Conservation (phyloP, 2,113 vertebrate species). For the Labrus mixtus region DNA sequence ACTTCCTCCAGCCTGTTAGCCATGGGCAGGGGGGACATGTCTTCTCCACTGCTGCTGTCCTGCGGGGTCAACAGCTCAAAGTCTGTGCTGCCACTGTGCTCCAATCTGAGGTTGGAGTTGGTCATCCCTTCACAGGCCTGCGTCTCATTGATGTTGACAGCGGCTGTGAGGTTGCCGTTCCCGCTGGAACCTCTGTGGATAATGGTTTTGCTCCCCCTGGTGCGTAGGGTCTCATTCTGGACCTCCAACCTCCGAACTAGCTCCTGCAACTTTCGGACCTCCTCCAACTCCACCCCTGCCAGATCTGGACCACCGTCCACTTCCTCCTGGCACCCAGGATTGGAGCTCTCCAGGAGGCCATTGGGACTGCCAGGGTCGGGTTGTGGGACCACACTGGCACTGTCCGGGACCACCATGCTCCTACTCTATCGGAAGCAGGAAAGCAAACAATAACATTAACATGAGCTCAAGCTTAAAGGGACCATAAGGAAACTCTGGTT, state of each 20-base stretch:
- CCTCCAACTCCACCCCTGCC: conserved; percentile 85
- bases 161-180: conserved; percentile 52
- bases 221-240: conserved; percentile 89
- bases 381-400: conserved; percentile 79
- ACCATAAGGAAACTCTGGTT: not conserved
- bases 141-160: conserved; percentile 66
- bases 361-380: conserved; percentile 78
- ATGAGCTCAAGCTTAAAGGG: not conserved
- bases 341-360: conserved; percentile 71
- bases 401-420: conserved; percentile 92
- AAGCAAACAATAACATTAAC: not conserved
- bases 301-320: conserved; percentile 63
- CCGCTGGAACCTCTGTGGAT: conserved; percentile 54
- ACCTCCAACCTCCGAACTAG: conserved; percentile 90
- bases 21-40: conserved; percentile 71
- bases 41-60: conserved; percentile 61
- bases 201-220: conserved; percentile 74
- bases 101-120: conserved; percentile 70
- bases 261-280: conserved; percentile 91
- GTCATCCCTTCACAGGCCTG: conserved; percentile 74
- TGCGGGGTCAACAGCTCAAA: conserved; percentile 64
- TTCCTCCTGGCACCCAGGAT: conserved; percentile 68
- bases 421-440: conserved; percentile 33
- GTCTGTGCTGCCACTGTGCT: conserved; percentile 69
- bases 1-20: conserved; percentile 36